A percentile compares a stretch with the other conserved stretches of the same genome.
phyloP scores from a whole-genome alignment of 92 coral and sea anemone genomes.

The Parazoanthus atlanticus region DNA sequence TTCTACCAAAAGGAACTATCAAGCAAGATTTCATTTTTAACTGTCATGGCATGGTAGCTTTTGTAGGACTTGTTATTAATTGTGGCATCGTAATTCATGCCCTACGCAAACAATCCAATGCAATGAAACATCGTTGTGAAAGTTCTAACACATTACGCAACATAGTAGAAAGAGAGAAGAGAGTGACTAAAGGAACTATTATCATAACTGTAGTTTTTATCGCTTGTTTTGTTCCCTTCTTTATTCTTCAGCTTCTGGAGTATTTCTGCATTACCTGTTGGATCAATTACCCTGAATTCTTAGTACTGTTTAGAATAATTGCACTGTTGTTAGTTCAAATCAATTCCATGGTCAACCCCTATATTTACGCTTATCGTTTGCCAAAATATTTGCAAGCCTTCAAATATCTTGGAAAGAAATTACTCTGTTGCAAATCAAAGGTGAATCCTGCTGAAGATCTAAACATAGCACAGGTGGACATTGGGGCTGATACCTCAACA shows the following conservation, averaged over 20 bases:
- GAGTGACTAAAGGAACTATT: no score
- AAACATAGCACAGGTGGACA: no score
- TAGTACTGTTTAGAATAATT: background rate
- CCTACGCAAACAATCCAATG: no score
- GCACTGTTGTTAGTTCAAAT: conserved; percentile 39
- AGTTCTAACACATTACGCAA: background rate
- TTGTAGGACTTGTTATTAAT: no score
- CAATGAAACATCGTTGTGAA: background rate
- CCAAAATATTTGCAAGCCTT: conserved; percentile 58
- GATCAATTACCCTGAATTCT: background rate
- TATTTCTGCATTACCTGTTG: background rate
- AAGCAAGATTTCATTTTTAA: no score
- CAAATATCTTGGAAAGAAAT: background rate
- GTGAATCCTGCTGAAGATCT: no score
- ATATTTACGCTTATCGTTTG: conserved; percentile 52
- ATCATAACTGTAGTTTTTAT: background rate
- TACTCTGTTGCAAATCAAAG: background rate
- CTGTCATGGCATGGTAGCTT: no score
- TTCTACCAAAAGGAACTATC: no score
- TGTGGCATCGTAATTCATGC: no score
- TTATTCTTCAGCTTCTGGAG: background rate
- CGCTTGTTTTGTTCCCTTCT: background rate
- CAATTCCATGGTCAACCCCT: conserved; percentile 59
- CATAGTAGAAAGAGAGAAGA: background rate
- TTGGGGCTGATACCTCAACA: no score